These are phyloP conservation scores for Ciconia boyciana DNA, from an alignment of 2,113 vertebrate species.

Conservation along the genomic window DNA sequence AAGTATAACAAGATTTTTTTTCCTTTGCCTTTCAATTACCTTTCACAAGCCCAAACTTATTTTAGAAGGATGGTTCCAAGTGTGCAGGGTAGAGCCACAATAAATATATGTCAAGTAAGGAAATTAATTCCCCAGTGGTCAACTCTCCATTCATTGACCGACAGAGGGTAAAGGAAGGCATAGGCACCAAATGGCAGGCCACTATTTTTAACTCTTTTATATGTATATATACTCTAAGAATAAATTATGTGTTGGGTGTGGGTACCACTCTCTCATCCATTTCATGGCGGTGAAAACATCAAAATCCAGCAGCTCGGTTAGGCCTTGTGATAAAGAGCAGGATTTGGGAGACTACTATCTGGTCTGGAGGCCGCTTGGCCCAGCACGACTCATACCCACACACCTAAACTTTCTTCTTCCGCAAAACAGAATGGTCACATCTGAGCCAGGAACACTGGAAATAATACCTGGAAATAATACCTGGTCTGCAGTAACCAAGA, in stretches of 20 bases:
- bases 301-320: background rate
- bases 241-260: background rate
- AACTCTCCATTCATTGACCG: background rate
- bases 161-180: background rate
- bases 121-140: background rate
- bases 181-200: background rate
- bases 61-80: background rate
- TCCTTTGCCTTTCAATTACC: background rate
- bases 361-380: background rate
- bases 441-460: background rate
- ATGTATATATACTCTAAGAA: background rate
- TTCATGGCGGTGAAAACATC: background rate
- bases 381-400: background rate
- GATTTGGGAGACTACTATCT: background rate
- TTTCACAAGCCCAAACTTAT: background rate
- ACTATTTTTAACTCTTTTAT: background rate
- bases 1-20: background rate
- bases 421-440: background rate
- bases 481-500: background rate
- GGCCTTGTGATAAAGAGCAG: background rate
- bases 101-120: background rate
- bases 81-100: background rate
- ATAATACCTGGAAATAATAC: background rate
- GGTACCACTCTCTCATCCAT: background rate
- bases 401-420: background rate